These are phyloP conservation scores for Borostomias antarcticus DNA, from an alignment of 2,797 vertebrate genomes.

Conservation along the genomic window DNA sequence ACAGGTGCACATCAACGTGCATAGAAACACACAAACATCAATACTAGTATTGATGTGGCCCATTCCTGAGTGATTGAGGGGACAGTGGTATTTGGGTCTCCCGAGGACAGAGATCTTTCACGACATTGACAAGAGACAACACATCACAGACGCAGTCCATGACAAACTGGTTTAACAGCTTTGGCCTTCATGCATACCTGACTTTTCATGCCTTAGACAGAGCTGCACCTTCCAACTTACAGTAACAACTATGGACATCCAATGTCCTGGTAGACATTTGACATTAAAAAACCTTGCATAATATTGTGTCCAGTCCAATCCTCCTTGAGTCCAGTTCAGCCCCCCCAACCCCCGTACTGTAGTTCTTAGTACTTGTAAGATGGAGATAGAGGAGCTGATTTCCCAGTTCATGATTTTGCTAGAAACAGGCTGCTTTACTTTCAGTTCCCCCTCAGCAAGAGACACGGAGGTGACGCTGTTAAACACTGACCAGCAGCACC, in stretches of 20 bases:
- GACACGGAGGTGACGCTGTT: conserved; percentile 9
- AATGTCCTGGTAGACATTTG: neutral
- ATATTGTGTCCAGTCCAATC: neutral
- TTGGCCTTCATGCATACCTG: neutral
- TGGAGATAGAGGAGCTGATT: neutral
- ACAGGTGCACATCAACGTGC: conserved; percentile 1
- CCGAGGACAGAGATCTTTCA: neutral
- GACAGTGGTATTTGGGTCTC: neutral
- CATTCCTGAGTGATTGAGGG: conserved; percentile 2
- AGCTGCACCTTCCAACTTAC: neutral
- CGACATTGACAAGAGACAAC: neutral
- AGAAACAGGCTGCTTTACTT: neutral
- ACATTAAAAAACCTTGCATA: neutral
- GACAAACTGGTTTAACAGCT: neutral
- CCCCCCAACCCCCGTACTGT: neutral
- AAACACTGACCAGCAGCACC: conserved; percentile 17
- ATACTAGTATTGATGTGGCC: neutral
- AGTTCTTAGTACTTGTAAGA: neutral
- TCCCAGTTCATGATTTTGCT: neutral
- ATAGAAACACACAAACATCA: neutral
- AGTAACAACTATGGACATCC: neutral
- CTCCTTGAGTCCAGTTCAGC: neutral
- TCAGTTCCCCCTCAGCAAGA: neutral
- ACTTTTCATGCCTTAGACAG: neutral
- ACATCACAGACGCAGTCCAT: neutral